These are phyloP conservation scores for Luidia sarsii DNA, from an alignment of 53 echinoderm and acorn worm species.

Conservation along the genomic window DNA sequence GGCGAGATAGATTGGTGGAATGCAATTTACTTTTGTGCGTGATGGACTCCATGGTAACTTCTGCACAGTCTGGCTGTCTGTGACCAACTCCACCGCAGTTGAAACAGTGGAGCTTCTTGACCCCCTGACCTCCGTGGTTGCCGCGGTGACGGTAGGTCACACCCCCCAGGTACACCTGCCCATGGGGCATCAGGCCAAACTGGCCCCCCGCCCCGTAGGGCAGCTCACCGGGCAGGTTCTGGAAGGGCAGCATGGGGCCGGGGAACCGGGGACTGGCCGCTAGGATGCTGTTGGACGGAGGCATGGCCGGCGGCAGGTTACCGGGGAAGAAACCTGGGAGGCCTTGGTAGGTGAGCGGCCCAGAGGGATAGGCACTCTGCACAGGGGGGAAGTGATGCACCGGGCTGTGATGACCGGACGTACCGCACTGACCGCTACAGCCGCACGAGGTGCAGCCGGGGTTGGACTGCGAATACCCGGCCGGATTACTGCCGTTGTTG, in stretches of 20 bases:
- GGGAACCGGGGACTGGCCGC: constrained; percentile 51
- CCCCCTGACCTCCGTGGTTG: constrained; percentile 27
- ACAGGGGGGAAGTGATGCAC: constrained; percentile 44
- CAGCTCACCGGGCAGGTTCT: constrained; percentile 56
- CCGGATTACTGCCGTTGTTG: constrained; percentile 65
- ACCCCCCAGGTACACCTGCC: constrained; percentile 71
- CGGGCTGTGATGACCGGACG: constrained; percentile 50
- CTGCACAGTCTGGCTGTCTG: constrained; percentile 72
- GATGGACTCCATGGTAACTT: constrained; percentile 79
- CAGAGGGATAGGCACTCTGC: constrained; percentile 58
- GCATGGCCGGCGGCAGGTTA: constrained; percentile 46
- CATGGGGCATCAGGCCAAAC: constrained; percentile 64
- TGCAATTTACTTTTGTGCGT: constrained; percentile 92
- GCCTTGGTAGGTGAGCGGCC: constrained; percentile 62
- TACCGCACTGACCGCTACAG: constrained; percentile 77
- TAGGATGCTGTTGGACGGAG: constrained; percentile 65
- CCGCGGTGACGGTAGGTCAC: constrained; percentile 65
- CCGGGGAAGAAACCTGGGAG: constrained; percentile 80
- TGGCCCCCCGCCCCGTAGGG: constrained; percentile 49
- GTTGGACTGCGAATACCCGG: constrained; percentile 35
- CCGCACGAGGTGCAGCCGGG: constrained; percentile 76
- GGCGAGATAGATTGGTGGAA: too few species aligned
- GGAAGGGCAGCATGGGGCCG: constrained; percentile 56
- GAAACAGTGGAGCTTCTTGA: constrained; percentile 88
- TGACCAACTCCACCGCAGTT: constrained; percentile 92